Base-by-base conservation (phyloP, 2,888 invertebrate genomes). In the Selenia dentaria region DNA sequence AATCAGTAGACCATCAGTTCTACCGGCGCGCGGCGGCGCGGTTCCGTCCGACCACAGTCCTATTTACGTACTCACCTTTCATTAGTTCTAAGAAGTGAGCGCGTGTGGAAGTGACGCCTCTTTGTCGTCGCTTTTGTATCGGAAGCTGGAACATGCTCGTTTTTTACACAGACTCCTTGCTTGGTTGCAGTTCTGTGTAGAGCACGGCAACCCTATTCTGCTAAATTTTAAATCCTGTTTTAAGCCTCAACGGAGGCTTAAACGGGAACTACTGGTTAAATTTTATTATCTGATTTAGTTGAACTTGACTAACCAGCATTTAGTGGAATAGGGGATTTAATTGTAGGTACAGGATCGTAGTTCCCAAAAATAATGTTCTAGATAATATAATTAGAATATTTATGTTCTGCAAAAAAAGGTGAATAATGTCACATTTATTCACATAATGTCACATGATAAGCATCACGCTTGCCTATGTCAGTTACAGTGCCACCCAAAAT, bases 21-120 rank as follows among this genome's bases (percentile, higher is more conserved):
- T 6, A 10, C 18, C 59, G 53, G 52, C 69, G 76, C 16, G 54
- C 72, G 83, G 79, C 78, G 4, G 79, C 80, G 72, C 62, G 65
- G 83, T 83, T 85, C 84, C 85, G 77, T 65, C 70, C 65, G 51
- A 51, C 57, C 29, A 57, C 47, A 39, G 50, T 55, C 75, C 86
- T 88, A 89, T 90, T 89, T 89, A 79, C 71, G 88, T 82, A 74
- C 42, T 43, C 47, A 51, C 73, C 68, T 85, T 87, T 85, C 87
- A 87, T 88, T 86, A 83, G 79, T 89, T 90, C 89, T 69, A 28
- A 74, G 89, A 89, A 88, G 68, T 67, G 62, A 70, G 77, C 72
- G 64, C 65, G 78, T 73, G 79, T 68, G 83, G 82, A 84, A 85
- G 72, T 74, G 71, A 59, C 65, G 64, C 41, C 47, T 42, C 41